Percentiles rank a stretch among this genome's conserved stretches.
These are phyloP conservation scores for Trematomus loennbergii DNA, from an alignment of 2,113 vertebrate genomes.

Conservation along the genomic window DNA sequence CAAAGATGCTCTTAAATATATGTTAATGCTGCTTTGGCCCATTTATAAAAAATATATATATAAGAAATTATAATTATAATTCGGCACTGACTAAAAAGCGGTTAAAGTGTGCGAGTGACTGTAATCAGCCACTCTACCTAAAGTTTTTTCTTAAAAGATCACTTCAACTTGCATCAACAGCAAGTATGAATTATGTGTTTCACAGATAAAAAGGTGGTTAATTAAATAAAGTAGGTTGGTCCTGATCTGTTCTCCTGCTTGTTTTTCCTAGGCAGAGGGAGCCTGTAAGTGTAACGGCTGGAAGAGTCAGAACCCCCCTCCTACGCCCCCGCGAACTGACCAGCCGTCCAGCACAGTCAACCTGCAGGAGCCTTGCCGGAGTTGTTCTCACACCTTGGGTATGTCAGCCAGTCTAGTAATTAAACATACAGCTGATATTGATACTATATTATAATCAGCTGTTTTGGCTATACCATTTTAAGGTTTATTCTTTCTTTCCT, in stretches of 20 bases:
- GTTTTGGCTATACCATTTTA: not conserved
- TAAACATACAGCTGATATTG: not conserved
- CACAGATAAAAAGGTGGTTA: not conserved
- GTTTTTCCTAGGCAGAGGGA: conserved; percentile 89
- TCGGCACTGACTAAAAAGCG: not conserved
- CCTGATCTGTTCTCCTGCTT: not conserved
- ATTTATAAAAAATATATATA: not conserved
- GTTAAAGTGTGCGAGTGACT: not conserved
- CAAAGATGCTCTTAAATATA: not conserved
- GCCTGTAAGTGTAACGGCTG: conserved; percentile 99
- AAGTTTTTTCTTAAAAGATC: not conserved
- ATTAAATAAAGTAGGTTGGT: not conserved
- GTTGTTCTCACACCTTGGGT: conserved; percentile 96
- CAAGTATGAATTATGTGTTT: not conserved
- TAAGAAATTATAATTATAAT: no score
- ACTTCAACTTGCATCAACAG: no score
- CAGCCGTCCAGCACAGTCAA: conserved; percentile 89
- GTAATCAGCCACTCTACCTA: not conserved
- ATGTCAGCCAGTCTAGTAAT: conserved; percentile 46
- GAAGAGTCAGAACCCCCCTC: conserved; percentile 97
- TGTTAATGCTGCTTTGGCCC: not conserved
- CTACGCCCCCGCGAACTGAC: conserved; percentile 93
- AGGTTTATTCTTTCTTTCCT: not conserved
- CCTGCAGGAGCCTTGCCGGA: conserved; percentile 94
- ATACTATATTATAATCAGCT: not conserved